A percentile compares a stretch with the other conserved stretches of the same genome.
phyloP scores from a whole-genome alignment of 2,888 invertebrate genomes.

The Pachydiplax longipennis region DNA sequence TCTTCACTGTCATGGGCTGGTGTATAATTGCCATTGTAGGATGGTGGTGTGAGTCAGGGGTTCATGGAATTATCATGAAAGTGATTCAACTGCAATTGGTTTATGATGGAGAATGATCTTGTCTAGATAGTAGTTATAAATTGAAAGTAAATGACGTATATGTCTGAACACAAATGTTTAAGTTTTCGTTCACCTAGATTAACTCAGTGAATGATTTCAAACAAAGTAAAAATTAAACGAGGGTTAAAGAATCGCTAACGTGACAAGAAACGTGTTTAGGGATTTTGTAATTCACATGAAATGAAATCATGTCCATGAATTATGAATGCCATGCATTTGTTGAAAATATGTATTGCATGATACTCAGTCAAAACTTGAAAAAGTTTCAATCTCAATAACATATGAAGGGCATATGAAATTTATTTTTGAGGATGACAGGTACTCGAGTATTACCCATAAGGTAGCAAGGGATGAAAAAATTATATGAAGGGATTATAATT shows the following conservation, averaged over 20 bases:
- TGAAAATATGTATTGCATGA: slow-evolving; percentile 44
- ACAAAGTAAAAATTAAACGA: background rate
- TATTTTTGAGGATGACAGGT: slow-evolving; percentile 31
- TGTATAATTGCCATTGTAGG: slow-evolving; percentile 6
- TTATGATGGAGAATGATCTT: slow-evolving; percentile 27
- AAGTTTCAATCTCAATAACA: slow-evolving; percentile 32
- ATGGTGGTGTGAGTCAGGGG: background rate
- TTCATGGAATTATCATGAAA: background rate
- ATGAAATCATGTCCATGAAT: slow-evolving; percentile 40
- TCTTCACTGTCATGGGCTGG: slow-evolving; percentile 16
- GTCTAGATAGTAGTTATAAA: background rate
- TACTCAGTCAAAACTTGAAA: slow-evolving; percentile 39
- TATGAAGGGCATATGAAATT: slow-evolving; percentile 39
- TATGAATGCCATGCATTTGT: slow-evolving; percentile 45
- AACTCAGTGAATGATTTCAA: background rate
- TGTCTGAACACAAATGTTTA: background rate
- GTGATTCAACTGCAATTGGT: slow-evolving; percentile 22
- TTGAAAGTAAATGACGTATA: slow-evolving; percentile 15
- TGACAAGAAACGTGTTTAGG: slow-evolving; percentile 12
- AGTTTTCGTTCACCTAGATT: slow-evolving; percentile 15
- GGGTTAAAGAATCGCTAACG: slow-evolving; percentile 30
- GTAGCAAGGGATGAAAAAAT: slow-evolving; percentile 23
- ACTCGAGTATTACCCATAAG: slow-evolving; percentile 3
- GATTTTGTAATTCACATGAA: slow-evolving; percentile 44
- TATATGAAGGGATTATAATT: slow-evolving; percentile 15